Conservation (phyloP, 2,888 invertebrate species). For the Tachystola acroxantha region DNA sequence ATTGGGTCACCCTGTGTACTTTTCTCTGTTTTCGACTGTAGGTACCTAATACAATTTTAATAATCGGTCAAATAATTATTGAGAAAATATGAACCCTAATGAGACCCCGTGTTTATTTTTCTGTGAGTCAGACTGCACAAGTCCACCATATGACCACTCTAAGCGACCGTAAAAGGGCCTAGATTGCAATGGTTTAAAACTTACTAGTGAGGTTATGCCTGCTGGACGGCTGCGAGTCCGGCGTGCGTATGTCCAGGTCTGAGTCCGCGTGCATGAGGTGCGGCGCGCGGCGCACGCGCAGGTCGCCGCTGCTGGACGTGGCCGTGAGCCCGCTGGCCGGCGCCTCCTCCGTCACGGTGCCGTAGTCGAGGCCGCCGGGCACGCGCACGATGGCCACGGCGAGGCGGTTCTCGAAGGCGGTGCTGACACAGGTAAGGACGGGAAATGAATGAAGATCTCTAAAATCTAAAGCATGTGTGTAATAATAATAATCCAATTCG, state of each 20-base stretch:
- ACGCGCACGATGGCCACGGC: conserved; percentile 94
- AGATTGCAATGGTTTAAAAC: too few species aligned
- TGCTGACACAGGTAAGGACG: too few species aligned
- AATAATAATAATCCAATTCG: not conserved
- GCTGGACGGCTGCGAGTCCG: conserved; percentile 40
- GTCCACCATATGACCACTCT: too few species aligned
- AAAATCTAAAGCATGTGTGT: not conserved
- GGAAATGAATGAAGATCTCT: too few species aligned
- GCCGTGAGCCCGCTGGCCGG: conserved; percentile 62
- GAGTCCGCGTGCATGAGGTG: conserved; percentile 84
- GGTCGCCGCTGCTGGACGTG: conserved; percentile 58
- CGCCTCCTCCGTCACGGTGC: conserved; percentile 62
- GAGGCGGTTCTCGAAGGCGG: conserved; percentile 94
- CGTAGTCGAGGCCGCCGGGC: conserved; percentile 90
- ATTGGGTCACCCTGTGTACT: too few species aligned
- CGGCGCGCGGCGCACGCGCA: conserved; percentile 52
- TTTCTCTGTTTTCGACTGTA: too few species aligned
- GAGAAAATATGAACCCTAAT: too few species aligned
- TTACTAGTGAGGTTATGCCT: conserved; percentile 49
- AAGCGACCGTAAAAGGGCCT: too few species aligned
- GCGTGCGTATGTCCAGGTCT: conserved; percentile 79
- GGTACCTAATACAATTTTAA: too few species aligned
- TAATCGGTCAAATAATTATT: too few species aligned
- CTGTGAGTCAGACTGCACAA: too few species aligned
- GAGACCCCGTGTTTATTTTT: too few species aligned